Conservation (phyloP, 2,888 invertebrate genomes). For the Lasioglossum pauxillum region DNA sequence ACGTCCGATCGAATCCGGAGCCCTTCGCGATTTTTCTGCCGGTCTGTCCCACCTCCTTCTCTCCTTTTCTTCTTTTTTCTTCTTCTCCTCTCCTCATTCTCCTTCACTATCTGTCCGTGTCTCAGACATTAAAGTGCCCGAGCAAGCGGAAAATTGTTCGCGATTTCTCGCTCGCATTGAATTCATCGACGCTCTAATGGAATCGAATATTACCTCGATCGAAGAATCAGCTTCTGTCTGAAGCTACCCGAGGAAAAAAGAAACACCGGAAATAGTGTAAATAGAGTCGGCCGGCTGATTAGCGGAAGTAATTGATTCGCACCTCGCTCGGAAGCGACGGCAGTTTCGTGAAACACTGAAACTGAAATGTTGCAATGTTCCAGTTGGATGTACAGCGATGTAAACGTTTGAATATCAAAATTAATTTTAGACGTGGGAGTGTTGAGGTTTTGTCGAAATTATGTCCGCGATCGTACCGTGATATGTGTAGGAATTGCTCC, state of each 20-base stretch:
- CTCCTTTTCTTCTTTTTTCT: not conserved
- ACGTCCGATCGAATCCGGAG: not conserved
- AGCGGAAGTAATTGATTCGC: not conserved
- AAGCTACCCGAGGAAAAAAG: not conserved
- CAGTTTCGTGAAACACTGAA: not conserved
- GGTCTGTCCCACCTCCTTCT: not conserved
- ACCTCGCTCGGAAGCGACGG: not conserved
- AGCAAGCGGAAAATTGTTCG: slow-evolving; percentile 9
- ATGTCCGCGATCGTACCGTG: not conserved
- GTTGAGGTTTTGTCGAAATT: not conserved
- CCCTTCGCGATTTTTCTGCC: not conserved
- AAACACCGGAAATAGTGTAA: not conserved
- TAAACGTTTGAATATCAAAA: not conserved
- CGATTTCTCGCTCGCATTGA: not conserved
- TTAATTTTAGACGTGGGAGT: not conserved
- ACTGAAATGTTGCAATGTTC: not conserved
- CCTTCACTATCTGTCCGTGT: not conserved
- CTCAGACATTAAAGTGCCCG: slow-evolving; percentile 1
- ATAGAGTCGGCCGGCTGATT: not conserved
- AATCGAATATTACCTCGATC: slow-evolving; percentile 7
- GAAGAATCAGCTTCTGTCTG: not conserved
- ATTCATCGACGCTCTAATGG: not conserved
- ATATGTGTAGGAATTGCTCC: not conserved
- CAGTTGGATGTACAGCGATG: not conserved
- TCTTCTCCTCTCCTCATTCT: not conserved